Conservation (phyloP, 2,113 vertebrate genomes). For the Centrocercus urophasianus region DNA sequence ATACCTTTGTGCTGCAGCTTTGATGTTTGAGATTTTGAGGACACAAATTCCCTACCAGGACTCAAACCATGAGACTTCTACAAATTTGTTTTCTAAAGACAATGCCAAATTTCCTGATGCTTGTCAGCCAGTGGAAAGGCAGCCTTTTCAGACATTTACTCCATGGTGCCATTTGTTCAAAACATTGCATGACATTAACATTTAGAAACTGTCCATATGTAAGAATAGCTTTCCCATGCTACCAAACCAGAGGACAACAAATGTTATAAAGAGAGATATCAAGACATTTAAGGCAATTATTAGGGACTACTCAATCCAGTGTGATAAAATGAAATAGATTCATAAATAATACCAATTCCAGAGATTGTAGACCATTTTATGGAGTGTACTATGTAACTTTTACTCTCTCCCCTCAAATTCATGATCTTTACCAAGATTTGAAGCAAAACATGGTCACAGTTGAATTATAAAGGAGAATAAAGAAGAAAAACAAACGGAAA, state of each 20-base stretch:
- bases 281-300: not conserved
- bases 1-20: not conserved
- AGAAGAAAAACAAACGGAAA: not conserved
- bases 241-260: not conserved
- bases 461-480: constrained; percentile 10
- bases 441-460: constrained; percentile 4
- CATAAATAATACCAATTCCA: constrained; percentile 2
- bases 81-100: not conserved
- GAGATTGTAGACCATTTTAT: constrained; percentile 2
- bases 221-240: not conserved
- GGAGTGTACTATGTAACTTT: not conserved
- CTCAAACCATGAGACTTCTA: not conserved
- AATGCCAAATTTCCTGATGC: not conserved
- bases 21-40: not conserved
- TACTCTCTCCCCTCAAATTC: not conserved
- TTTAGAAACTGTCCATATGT: not conserved
- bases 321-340: constrained; percentile 8
- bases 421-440: constrained; percentile 10
- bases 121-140: not conserved
- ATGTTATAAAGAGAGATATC: not conserved
- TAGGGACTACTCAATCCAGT: not conserved
- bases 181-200: not conserved
- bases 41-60: not conserved
- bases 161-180: not conserved
- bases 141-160: not conserved